Evolutionary conservation across 2,888 invertebrate genomes (phyloP).

Genomic region (Cephus spinipes): DNA sequence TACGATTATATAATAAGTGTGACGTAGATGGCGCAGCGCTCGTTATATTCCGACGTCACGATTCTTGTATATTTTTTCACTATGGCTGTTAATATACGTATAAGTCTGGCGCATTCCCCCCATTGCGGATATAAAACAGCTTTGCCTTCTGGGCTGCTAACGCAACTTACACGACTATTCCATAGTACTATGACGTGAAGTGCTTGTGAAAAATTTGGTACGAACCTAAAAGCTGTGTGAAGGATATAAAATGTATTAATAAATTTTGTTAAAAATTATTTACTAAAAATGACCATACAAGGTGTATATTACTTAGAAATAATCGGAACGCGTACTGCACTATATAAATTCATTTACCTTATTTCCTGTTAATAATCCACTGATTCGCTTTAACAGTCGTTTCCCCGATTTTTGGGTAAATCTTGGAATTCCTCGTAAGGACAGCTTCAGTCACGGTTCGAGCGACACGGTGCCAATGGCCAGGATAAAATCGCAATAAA

Average conservation of each 20-base stretch:
- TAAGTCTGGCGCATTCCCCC: background rate
- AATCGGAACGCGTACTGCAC: background rate
- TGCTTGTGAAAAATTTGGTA: no score
- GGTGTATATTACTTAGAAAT: background rate
- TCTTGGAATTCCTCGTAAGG: background rate
- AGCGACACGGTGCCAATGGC: conserved; percentile 5
- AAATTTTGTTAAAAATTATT: background rate
- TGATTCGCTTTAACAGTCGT: background rate
- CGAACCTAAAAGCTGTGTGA: no score
- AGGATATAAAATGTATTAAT: background rate
- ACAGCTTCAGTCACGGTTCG: background rate
- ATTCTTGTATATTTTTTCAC: background rate
- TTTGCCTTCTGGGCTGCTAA: no score
- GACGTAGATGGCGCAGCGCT: background rate
- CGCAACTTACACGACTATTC: background rate
- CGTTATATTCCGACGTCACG: background rate
- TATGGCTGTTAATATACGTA: background rate
- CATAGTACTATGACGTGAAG: background rate
- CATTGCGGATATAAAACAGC: no score
- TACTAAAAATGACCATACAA: background rate
- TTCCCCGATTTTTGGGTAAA: background rate
- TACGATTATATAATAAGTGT: background rate
- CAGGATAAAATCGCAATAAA: background rate
- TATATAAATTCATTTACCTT: background rate
- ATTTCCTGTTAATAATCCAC: background rate